Conservation (phyloP, 1,140 invertebrate genomes). For the Pseudobourletiella spinata region DNA sequence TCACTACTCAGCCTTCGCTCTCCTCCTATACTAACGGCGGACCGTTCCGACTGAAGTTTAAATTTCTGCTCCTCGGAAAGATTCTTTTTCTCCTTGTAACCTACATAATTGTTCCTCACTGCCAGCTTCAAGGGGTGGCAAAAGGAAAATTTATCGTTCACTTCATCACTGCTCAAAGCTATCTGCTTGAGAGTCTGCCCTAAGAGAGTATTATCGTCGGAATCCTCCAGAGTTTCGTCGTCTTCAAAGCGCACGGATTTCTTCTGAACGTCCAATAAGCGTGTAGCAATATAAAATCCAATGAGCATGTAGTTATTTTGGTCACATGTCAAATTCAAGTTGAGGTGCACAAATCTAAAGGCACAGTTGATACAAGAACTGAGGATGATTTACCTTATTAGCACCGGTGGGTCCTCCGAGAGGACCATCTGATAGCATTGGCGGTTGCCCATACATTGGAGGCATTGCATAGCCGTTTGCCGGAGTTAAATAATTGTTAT, state of each 20-base stretch:
- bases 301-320: neutral
- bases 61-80: neutral
- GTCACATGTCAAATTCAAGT: neutral
- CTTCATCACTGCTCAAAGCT: neutral
- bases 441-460: neutral
- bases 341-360: neutral
- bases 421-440: neutral
- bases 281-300: neutral
- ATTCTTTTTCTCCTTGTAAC: neutral
- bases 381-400: too few relatives aligned
- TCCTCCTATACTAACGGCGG: neutral
- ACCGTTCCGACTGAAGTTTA: neutral
- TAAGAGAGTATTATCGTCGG: neutral
- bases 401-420: neutral
- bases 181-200: neutral
- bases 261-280: constrained; percentile 15
- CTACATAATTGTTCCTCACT: neutral
- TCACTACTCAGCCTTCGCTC: neutral
- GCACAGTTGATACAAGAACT: too few relatives aligned
- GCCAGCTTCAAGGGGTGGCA: neutral
- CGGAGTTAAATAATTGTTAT: neutral
- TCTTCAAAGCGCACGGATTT: constrained; percentile 36
- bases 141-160: neutral
- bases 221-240: neutral
- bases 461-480: neutral